Evolutionary conservation across 2,888 invertebrate species (phyloP), one percentile per base, ranked within the genome.

Genomic region (Hydropsyche betteni): DNA sequence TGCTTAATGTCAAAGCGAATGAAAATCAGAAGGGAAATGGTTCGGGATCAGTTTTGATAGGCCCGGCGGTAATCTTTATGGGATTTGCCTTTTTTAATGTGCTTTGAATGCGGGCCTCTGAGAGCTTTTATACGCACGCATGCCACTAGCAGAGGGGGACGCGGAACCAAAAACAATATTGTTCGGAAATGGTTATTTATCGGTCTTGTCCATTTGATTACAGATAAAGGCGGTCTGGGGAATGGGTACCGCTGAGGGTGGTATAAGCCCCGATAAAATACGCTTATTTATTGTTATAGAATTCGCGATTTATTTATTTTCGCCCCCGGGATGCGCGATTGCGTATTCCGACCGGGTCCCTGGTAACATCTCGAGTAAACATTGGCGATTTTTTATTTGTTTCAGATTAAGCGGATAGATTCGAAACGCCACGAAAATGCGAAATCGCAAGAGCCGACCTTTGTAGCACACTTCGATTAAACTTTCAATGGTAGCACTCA

Each of bases 71-170:
- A 64, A 64, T 64, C 64, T 64, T 64, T 64, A 36, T 64, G 36
- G 64, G 64, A 64, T 64, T 64, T 64, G 24, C 64, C 64, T 64
- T 64, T 64, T 64, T 64, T 64, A 64, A 64, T 64, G 64, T 64
- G 64, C 36, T 64, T 64, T 64, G 64, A 64, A 34, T 64, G 64
- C 64, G 36, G 64, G 36, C 34, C 34, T 64, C 64, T n/a, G 34
- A 64, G 36, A 36, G 64, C 36, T 64, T 36, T 61, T 61, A 61
- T 61, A 33, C 61, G 7, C 16, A 61, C 64, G 64, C n/a, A 64
- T 64, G 61, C 24, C 16, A 33, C 34, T 16, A 12, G 16, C 61
- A 7, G 33, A 33, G 61, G 44, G 44, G 4, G 10, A 44, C 44
- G 6, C 44, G 44, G 44, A 44, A 61, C 16, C 7, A 33, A 36